Percentiles rank a stretch among this genome's conserved stretches.
phyloP scores from a whole-genome alignment of 2,113 vertebrate species.

The Eublepharis macularius region DNA sequence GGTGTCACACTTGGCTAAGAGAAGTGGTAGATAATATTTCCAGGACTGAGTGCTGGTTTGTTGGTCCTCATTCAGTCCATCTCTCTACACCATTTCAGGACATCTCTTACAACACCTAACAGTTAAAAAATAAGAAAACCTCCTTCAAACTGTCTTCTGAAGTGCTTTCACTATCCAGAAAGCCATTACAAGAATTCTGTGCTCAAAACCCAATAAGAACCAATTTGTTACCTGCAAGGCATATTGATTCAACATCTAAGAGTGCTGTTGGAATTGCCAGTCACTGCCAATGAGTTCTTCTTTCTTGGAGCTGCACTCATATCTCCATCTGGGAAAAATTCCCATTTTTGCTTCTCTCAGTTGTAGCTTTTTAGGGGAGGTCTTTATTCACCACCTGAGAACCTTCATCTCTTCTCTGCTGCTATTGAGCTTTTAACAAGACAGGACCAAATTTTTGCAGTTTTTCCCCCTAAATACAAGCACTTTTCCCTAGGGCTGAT shows the following conservation, averaged over 20 bases:
- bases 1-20: no score
- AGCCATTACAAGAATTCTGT: neutral
- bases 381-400: neutral
- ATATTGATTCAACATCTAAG: neutral
- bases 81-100: no score
- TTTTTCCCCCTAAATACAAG: no score
- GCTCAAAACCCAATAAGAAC: neutral
- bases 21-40: no score
- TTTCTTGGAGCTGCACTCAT: neutral
- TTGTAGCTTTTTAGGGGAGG: neutral
- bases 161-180: neutral
- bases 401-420: neutral
- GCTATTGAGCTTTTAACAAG: neutral
- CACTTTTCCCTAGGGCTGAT: neutral
- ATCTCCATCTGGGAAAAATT: neutral
- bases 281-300: neutral
- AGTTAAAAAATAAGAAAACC: no score
- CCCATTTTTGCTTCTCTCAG: neutral
- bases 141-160: neutral
- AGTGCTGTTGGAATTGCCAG: neutral
- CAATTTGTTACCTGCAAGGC: neutral
- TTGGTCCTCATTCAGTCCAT: no score
- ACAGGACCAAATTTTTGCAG: neutral
- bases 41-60: no score
- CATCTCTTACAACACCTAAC: neutral